Evolutionary conservation across 2,888 invertebrate species (phyloP).

Genomic region (Machimus rusticus): DNA sequence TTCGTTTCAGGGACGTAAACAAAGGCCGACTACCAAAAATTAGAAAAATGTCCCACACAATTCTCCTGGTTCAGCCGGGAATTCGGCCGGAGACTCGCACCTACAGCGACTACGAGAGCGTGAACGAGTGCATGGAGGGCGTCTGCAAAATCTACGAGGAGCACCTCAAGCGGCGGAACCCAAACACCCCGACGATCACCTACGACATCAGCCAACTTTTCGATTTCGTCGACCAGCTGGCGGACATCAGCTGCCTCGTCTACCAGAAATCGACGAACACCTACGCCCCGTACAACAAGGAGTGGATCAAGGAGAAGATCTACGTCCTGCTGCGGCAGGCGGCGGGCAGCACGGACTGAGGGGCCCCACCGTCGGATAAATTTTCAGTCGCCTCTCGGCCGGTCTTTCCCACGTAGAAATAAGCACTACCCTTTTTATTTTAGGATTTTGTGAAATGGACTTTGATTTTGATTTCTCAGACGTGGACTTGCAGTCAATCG

Average conservation of each 20-base stretch:
- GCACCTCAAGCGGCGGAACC: constrained; percentile 93
- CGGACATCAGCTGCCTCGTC: constrained; percentile 94
- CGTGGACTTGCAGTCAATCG: not conserved
- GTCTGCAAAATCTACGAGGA: constrained; percentile 99
- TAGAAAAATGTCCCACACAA: constrained; percentile 86
- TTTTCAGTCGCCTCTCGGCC: not conserved
- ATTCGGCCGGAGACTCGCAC: constrained; percentile 94
- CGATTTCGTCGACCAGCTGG: constrained; percentile 95
- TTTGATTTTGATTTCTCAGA: not conserved
- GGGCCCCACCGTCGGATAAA: not conserved
- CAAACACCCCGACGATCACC: constrained; percentile 95
- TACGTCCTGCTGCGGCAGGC: constrained; percentile 94
- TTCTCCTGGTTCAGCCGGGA: constrained; percentile 93
- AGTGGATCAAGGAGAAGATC: constrained; percentile 99
- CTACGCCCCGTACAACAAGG: constrained; percentile 98
- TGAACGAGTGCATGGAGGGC: constrained; percentile 98
- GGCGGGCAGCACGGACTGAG: constrained; percentile 66
- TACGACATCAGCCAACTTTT: constrained; percentile 98
- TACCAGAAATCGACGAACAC: constrained; percentile 95
- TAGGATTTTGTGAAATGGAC: not conserved
- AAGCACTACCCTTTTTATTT: not conserved
- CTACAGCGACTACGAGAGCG: constrained; percentile 97
- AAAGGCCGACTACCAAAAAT: not conserved
- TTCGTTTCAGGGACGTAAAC: constrained; percentile 14
- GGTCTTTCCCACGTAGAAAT: not conserved